Conservation (phyloP, 2,888 invertebrate genomes). For the Rhingia rostrata region DNA sequence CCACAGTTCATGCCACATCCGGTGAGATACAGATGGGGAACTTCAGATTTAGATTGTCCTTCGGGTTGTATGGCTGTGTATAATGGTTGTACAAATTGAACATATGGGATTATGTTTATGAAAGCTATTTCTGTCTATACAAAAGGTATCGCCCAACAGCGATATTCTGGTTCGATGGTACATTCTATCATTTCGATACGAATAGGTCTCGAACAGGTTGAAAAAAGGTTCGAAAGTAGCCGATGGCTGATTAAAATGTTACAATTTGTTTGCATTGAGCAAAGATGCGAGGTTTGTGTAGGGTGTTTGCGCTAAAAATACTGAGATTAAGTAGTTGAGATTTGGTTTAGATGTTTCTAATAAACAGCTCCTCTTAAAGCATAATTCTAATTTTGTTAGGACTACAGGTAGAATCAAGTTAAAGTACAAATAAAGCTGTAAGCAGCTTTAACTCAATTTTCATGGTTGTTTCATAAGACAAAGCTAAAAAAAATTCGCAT, state of each 20-base stretch:
- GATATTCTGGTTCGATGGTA: conserved; percentile 23
- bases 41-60: conserved; percentile 34
- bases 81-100: conserved; percentile 10
- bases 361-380: no score
- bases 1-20: conserved; percentile 56
- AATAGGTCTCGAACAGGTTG: not conserved
- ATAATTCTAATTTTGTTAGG: no score
- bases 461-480: no score
- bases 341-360: not conserved
- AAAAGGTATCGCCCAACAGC: conserved; percentile 21
- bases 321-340: conserved; percentile 17
- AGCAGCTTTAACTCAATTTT: no score
- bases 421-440: no score
- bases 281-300: conserved; percentile 41
- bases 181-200: conserved; percentile 45
- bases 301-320: conserved; percentile 14
- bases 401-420: no score
- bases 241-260: conserved; percentile 54
- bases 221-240: conserved; percentile 18
- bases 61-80: conserved; percentile 21
- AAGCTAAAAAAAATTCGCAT: no score
- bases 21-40: conserved; percentile 33
- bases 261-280: conserved; percentile 67
- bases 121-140: conserved; percentile 27
- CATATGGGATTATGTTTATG: conserved; percentile 37